Percentiles rank a stretch among this genome's conserved stretches.
These are phyloP conservation scores for Scarus forsteni DNA, from an alignment of 2,797 vertebrate species.

Conservation along the genomic window DNA sequence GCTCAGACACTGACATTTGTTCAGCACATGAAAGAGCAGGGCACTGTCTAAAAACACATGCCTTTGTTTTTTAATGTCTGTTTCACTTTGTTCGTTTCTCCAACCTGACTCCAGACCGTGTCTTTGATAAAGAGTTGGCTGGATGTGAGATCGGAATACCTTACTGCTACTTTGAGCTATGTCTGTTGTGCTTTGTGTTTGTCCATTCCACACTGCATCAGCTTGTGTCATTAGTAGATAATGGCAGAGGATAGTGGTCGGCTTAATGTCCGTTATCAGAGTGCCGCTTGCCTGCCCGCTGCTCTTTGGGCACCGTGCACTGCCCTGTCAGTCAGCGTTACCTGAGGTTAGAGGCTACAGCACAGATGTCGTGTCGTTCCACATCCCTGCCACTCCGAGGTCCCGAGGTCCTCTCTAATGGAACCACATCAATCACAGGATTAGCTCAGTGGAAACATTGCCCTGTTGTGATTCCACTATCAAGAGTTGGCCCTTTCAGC, in stretches of 20 bases:
- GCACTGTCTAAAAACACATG: not conserved
- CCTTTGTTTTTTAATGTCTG: conserved; percentile 1
- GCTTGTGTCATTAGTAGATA: conserved; percentile 37
- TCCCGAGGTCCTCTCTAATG: conserved; percentile 57
- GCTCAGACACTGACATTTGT: conserved; percentile 7
- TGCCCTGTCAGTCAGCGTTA: conserved; percentile 54
- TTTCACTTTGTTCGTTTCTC: conserved; percentile 1
- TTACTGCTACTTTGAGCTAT: conserved; percentile 15
- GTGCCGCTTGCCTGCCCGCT: conserved; percentile 35
- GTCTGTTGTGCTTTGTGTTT: conserved; percentile 13
- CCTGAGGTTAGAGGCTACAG: conserved; percentile 53
- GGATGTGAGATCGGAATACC: conserved; percentile 7
- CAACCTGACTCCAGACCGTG: not conserved
- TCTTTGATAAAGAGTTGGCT: conserved; percentile 21
- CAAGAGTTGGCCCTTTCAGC: conserved; percentile 29
- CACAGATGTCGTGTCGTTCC: conserved; percentile 37
- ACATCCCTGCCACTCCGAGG: conserved; percentile 54
- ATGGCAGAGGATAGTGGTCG: conserved; percentile 11
- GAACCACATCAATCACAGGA: conserved; percentile 70
- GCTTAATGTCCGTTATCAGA: conserved; percentile 47
- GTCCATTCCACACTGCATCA: conserved; percentile 19
- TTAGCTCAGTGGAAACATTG: conserved; percentile 57
- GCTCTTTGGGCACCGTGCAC: conserved; percentile 25
- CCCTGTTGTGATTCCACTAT: conserved; percentile 51
- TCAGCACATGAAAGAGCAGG: not conserved